Evolutionary conservation across 2,797 vertebrate species (phyloP).

Genomic region (Propithecus deckenii): DNA sequence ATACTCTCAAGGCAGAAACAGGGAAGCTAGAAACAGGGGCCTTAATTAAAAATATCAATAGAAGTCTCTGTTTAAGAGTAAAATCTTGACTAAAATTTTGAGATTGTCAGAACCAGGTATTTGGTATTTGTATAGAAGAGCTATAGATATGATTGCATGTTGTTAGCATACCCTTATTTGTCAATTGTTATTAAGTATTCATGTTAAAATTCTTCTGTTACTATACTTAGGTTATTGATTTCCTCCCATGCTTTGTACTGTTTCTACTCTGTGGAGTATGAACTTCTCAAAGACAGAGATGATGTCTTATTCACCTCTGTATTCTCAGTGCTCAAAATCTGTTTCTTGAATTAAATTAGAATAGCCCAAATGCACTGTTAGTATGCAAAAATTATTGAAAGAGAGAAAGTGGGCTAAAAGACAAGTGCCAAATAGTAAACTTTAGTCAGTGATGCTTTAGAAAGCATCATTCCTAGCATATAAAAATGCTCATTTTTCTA

Average conservation of each 20-base stretch:
- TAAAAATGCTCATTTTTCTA: constrained; percentile 18
- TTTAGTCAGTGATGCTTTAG: not conserved
- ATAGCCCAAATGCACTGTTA: not conserved
- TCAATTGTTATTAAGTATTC: constrained; percentile 25
- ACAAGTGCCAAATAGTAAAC: not conserved
- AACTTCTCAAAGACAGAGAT: not conserved
- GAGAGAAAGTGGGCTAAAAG: not conserved
- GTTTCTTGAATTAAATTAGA: constrained; percentile 35
- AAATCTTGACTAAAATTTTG: not conserved
- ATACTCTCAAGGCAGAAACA: constrained; percentile 1
- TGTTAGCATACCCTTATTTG: not conserved
- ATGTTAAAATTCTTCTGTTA: constrained; percentile 4
- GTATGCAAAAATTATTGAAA: not conserved
- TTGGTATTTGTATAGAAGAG: not conserved
- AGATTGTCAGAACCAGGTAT: not conserved
- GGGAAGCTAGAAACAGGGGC: not conserved
- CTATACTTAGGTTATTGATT: constrained; percentile 37
- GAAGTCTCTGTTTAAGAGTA: constrained; percentile 11
- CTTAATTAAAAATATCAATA: constrained; percentile 28
- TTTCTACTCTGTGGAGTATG: not conserved
- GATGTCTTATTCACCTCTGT: not conserved
- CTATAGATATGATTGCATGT: not conserved
- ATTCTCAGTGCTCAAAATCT: constrained; percentile 11
- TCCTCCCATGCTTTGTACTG: not conserved
- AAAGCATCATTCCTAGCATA: not conserved